Conservation (phyloP, 2,113 vertebrate genomes). For the Cololabis saira region DNA sequence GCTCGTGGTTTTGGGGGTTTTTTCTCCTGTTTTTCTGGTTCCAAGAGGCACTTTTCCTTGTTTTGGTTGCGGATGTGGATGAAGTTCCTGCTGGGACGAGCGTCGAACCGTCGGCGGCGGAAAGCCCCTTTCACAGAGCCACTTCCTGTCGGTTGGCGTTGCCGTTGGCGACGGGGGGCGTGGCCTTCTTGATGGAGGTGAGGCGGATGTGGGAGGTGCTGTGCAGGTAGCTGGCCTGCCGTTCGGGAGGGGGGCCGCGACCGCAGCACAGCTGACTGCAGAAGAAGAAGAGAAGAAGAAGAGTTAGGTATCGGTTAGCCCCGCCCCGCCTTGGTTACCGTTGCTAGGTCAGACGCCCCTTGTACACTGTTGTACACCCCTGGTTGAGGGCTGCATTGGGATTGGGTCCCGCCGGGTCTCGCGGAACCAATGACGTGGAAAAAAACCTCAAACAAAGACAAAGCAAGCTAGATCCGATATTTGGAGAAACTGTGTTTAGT, state of each 20-base stretch:
- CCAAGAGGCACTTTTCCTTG: conserved; percentile 51
- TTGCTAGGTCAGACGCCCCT: too few relatives aligned
- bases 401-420: too few relatives aligned
- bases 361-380: too few relatives aligned
- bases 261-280: conserved; percentile 85
- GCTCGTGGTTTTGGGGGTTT: too few relatives aligned
- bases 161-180: conserved; percentile 68
- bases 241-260: conserved; percentile 69
- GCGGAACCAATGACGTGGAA: too few relatives aligned
- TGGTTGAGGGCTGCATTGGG: too few relatives aligned
- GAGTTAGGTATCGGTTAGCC: too few relatives aligned
- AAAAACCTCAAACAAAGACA: too few relatives aligned
- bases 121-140: conserved; percentile 49
- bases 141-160: conserved; percentile 59
- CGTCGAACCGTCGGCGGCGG: not conserved
- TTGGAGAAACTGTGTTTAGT: too few relatives aligned
- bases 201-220: conserved; percentile 90
- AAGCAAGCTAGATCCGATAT: too few relatives aligned
- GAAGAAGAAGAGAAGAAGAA: conserved; percentile 5
- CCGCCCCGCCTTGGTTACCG: too few relatives aligned
- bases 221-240: conserved; percentile 85
- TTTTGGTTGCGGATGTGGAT: conserved; percentile 15
- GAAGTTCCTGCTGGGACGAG: not conserved
- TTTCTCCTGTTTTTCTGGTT: not conserved
- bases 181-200: conserved; percentile 91